Conservation (phyloP, 2,113 vertebrate genomes). For the Capreolus pygargus region DNA sequence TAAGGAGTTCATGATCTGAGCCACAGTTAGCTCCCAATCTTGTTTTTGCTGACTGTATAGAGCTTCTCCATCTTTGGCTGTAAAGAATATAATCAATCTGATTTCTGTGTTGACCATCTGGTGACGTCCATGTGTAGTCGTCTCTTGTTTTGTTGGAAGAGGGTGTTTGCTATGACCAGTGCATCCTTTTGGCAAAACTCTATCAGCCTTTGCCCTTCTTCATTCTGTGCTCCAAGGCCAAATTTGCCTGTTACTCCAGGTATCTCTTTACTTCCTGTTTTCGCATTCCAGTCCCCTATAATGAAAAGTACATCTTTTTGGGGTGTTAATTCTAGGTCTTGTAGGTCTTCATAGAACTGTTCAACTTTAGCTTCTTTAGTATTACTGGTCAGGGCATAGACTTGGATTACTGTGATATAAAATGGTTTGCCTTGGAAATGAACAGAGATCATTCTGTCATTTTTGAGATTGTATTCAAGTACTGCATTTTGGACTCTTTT, state of each 20-base stretch:
- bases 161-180: background rate
- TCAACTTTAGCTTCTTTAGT: background rate
- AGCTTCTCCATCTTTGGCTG: background rate
- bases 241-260: background rate
- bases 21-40: background rate
- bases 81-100: background rate
- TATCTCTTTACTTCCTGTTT: background rate
- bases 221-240: background rate
- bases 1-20: background rate
- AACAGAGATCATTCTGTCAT: background rate
- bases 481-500: background rate
- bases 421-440: background rate
- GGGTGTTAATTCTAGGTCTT: background rate
- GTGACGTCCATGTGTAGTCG: background rate
- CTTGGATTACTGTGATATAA: background rate
- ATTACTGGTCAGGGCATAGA: background rate
- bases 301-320: background rate
- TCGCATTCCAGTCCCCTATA: background rate
- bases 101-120: background rate
- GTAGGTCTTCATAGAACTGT: background rate
- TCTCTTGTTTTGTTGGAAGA: background rate
- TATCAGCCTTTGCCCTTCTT: background rate
- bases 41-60: background rate
- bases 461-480: background rate
- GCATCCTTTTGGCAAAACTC: background rate